Base-by-base conservation (phyloP, 2,797 vertebrate species). In the Mallotus villosus region DNA sequence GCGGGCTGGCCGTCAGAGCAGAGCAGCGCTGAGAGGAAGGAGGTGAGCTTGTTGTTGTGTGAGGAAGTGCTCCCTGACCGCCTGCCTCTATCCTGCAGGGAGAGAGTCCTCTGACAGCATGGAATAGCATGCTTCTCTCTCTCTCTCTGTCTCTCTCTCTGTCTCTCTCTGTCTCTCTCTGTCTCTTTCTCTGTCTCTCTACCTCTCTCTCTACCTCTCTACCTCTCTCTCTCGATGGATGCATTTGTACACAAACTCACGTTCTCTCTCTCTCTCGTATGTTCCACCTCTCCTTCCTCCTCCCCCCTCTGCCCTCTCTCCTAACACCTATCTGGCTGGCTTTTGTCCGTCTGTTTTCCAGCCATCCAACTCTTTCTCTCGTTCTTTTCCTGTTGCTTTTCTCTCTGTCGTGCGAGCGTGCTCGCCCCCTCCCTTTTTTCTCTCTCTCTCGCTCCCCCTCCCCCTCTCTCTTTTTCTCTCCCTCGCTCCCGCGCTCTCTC, bases 401-500 rank as follows among this genome's bases (percentile, higher is more conserved):
- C 19, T 12, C 74, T 86, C 85, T 84, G 11, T 59, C 5, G 14
- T 24, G 32, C 51, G 41, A 58, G 22, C 19, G 7, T 53, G 37
- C 46, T 59, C 49, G 24, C 63, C 7, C 14, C 46, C 27, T 41
- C 68, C 46, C 41, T n/a, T 22, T 22, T 67, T 76, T 41, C 29
- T 46, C 51, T 41, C 29, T 46, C 51, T 74, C 73, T 86, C 87
- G 69, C 83, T 86, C 82, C 73, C 80, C 83, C 82, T 79, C 79
- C 77, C 73, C 74, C 84, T 72, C 85, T 86, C 62, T 73, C 78
- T 68, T 68, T 88, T 75, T 69, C 82, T 79, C 85, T 87, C 81
- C 83, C 88, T 84, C 80, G 87, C 84, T 84, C 85, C 84, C 80
- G 87, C 84, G 83, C 85, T 77, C 82, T 84, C 75, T 87, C 81